phyloP scores from a whole-genome alignment of 2,888 invertebrate genomes.

The Macropis europaea region DNA sequence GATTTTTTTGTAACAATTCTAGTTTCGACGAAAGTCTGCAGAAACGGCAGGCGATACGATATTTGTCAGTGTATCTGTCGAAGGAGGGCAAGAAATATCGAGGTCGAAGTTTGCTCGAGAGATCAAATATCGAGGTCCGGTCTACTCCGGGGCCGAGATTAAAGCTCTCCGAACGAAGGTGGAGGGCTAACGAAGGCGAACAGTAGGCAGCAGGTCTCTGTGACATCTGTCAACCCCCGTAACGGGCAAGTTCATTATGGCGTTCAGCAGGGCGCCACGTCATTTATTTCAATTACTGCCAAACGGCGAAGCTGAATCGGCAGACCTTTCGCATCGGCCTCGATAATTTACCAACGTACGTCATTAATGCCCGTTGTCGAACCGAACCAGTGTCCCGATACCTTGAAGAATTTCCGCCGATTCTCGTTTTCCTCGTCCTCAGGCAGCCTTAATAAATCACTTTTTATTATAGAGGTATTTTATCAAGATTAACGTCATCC shows the following conservation, averaged over 20 bases:
- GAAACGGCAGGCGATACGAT: not conserved
- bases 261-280: conserved; percentile 57
- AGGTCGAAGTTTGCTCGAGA: not conserved
- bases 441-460: too few relatives aligned
- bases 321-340: conserved; percentile 38
- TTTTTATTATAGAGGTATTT: too few relatives aligned
- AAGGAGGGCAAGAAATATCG: not conserved
- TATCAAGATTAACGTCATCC: too few relatives aligned
- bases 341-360: conserved; percentile 53
- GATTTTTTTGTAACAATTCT: too few relatives aligned
- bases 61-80: not conserved
- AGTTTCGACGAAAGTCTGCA: too few relatives aligned
- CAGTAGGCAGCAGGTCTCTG: conserved; percentile 48
- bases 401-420: not conserved
- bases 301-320: conserved; percentile 65
- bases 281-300: conserved; percentile 69
- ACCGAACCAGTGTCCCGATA: too few relatives aligned
- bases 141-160: conserved; percentile 42
- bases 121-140: conserved; percentile 32
- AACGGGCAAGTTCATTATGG: conserved; percentile 67
- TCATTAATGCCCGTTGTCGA: conserved; percentile 46
- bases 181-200: conserved; percentile 54
- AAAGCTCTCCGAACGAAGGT: conserved; percentile 53
- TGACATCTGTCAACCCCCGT: conserved; percentile 66
- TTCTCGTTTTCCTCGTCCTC: too few relatives aligned